Evolutionary conservation across 1,140 invertebrate species (phyloP), one percentile per base, ranked within the genome.

Genomic region (Eufriesea mexicana): DNA sequence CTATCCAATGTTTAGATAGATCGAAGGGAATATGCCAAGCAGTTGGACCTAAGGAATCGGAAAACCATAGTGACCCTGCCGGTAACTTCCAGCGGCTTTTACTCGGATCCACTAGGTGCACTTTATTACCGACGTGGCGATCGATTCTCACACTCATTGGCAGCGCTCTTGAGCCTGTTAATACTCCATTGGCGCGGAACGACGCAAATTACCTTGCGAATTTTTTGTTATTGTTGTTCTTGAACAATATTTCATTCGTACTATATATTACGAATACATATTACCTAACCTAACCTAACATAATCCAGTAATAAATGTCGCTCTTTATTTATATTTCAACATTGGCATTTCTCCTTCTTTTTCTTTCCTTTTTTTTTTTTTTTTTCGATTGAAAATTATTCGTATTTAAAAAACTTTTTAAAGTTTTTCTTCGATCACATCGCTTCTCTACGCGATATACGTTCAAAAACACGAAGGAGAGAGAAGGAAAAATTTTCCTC

Each of bases 41-140:
- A 47, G 20, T 12, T 10, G 5, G n/a, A 49, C 10, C 8, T 16
- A 10, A 59, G 68, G 54, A 64, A 84, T 78, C 35, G 47, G 62
- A 59, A 67, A 78, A 77, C 12, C 74, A 72, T 70, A 49, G 81
- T 45, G 84, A 67, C 87, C 89, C 91, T 84, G 90, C 91, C 92
- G 92, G 91, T 93, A 93, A 93, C 84, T 84, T 88, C 78, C 62
- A 62, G 18, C 83, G 64, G 70, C 84, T 86, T 28, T 81, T 87
- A 87, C 78, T 64, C 62, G 74, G 84, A 78, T 85, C 76, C 84
- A 76, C 85, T 85, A 64, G 76, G 89, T 78, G 89, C 87, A 80
- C 91, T 89, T 91, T 92, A 90, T 93, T 93, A 93, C 92, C 93
- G 92, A 93, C 92, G 59, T 68, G 83, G 70, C 86, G 85, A 93